These are phyloP conservation scores for Drosophila azteca DNA, from an alignment of 1,140 invertebrate genomes.

Conservation along the genomic window DNA sequence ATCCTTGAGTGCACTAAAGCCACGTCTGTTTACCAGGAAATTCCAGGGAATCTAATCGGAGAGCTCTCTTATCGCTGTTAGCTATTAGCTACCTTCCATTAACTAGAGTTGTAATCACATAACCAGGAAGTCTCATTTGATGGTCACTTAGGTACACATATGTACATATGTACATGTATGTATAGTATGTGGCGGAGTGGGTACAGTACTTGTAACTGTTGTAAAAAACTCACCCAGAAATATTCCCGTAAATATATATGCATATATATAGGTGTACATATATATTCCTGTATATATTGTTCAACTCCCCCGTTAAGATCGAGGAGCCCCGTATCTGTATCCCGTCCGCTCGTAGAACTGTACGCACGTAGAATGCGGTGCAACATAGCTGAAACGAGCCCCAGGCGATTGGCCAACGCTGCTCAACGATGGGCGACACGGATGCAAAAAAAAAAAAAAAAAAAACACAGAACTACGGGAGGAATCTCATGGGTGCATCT, in stretches of 20 bases:
- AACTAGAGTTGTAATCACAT: conserved; percentile 25
- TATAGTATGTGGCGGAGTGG: neutral
- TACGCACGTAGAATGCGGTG: conserved; percentile 68
- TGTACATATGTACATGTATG: too few species aligned
- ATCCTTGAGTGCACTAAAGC: neutral
- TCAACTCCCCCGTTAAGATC: conserved; percentile 21
- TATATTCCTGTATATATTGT: conserved; percentile 18
- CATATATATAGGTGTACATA: neutral
- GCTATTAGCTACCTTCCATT: conserved; percentile 16
- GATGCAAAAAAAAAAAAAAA: conserved; percentile 67
- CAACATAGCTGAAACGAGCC: conserved; percentile 20
- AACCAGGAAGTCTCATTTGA: conserved; percentile 44
- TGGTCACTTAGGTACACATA: neutral
- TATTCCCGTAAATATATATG: conserved; percentile 7
- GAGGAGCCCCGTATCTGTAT: conserved; percentile 28
- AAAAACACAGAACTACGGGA: conserved; percentile 32
- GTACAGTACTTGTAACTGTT: conserved; percentile 6
- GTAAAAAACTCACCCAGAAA: conserved; percentile 35
- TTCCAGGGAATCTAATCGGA: conserved; percentile 40
- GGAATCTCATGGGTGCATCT: conserved; percentile 12
- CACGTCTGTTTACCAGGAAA: conserved; percentile 14
- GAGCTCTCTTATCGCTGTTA: conserved; percentile 15
- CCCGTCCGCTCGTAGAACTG: conserved; percentile 49
- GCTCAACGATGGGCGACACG: conserved; percentile 70
- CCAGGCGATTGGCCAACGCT: conserved; percentile 11